Base-by-base conservation (phyloP, 2,113 vertebrate genomes). In the Oxyruncus cristatus region DNA sequence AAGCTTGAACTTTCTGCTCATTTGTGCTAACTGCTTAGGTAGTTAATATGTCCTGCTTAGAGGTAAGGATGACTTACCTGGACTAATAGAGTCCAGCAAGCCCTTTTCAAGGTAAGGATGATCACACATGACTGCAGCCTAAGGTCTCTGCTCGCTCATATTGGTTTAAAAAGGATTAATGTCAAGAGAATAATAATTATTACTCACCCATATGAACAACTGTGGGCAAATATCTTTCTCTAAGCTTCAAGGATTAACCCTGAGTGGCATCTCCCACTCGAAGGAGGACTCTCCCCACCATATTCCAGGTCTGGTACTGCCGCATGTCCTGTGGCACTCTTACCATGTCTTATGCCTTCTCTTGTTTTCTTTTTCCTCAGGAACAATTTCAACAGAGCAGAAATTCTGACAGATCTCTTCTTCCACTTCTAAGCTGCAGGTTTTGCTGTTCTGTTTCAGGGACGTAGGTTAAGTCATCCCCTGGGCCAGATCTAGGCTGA, bases 341-440 rank as follows among this genome's bases (percentile, higher is more conserved):
- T 71, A 35, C 14, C 3, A 20, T 0, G 0, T 77, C 18, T 27
- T n/a, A 2, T 59, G 12, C 35, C 11, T 66, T 58, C n/a, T 70
- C 37, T 66, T 83, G 16, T 10, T 78, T 82, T 67, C 5, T 62
- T 68, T 87, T 82, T 86, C 30, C 11, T 73, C 37, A 17, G 12
- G 30, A 86, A 6, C 6, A 71, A 67, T 88, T 84, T 91, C 37
- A 63, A 55, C 8, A 47, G 8, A 0, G 2, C 30, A 22, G 22
- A 35, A 72, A 58, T 80, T 83, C 28, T 83, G 33, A 39, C 42
- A 77, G n/a, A 17, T 62, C 32, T 83, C n/a, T 76, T 88, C 33
- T 67, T 72, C 27, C 39, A 55, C 7, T 95, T 88, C 26, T 56
- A 70, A 77, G 18, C 41, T 80, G 21, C 18, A 86, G 62, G 27